Conservation (phyloP, 2,113 vertebrate species). For the Globicephala melas region DNA sequence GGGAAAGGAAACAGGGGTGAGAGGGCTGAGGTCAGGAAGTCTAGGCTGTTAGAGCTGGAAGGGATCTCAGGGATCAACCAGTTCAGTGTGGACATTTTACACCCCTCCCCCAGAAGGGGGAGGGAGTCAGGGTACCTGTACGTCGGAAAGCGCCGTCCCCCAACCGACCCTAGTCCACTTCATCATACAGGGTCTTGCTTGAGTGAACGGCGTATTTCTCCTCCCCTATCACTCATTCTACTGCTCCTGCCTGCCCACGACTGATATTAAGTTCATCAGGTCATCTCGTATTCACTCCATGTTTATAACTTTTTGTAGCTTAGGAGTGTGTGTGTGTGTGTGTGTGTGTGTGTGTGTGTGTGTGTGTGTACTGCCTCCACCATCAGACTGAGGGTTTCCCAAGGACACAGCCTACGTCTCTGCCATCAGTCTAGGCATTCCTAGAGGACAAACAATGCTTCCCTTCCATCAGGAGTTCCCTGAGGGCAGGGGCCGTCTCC, state of each 20-base stretch:
- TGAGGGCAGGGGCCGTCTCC: background rate
- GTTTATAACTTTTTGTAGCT: background rate
- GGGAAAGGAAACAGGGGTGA: constrained; percentile 44
- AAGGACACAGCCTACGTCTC: background rate
- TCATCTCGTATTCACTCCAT: background rate
- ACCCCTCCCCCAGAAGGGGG: background rate
- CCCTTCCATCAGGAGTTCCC: background rate
- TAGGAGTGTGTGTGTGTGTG: background rate
- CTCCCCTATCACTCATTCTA: background rate
- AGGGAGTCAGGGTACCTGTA: background rate
- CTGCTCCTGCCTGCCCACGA: background rate
- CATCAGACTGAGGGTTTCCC: background rate
- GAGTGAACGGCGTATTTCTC: background rate
- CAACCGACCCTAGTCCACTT: no score
- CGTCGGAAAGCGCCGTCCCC: background rate
- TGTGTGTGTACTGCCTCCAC: background rate
- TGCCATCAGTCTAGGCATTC: background rate
- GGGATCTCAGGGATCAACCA: background rate
- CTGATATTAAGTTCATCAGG: background rate
- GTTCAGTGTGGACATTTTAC: background rate
- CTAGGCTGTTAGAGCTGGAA: constrained; percentile 20
- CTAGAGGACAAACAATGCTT: background rate
- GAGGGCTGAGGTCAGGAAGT: constrained; percentile 34
- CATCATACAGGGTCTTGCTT: background rate
- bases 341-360: no score